Conservation (phyloP, 2,797 vertebrate species). For the Lophius americanus region DNA sequence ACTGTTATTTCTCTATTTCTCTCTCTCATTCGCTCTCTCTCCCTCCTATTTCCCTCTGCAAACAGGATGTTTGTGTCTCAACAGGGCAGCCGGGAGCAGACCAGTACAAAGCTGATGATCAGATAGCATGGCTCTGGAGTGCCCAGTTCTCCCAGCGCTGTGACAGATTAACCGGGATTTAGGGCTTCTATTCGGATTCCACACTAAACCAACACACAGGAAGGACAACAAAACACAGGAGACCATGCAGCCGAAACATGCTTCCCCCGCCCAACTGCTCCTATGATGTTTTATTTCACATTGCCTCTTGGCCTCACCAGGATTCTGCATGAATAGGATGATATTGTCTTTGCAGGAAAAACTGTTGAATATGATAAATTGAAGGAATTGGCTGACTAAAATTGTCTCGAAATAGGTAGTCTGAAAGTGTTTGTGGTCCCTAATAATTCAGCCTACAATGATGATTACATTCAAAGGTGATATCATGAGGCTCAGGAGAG, state of each 20-base stretch:
- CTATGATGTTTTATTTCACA: conserved; percentile 25
- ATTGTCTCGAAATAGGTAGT: conserved; percentile 17
- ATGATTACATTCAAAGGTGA: conserved; percentile 43
- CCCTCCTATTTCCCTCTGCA: conserved; percentile 50
- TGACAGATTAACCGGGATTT: conserved; percentile 81
- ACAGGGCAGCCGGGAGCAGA: conserved; percentile 54
- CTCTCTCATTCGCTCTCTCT: conserved; percentile 21
- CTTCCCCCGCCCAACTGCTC: conserved; percentile 24
- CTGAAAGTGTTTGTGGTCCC: conserved; percentile 2
- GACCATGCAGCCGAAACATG: conserved; percentile 38
- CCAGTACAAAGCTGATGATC: conserved; percentile 74
- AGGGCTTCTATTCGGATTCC: conserved; percentile 61
- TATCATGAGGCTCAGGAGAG: conserved; percentile 58
- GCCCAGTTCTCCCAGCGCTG: conserved; percentile 67
- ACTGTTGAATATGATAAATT: background rate
- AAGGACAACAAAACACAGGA: conserved; percentile 64
- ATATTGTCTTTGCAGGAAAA: background rate
- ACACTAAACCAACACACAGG: conserved; percentile 61
- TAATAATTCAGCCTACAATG: conserved; percentile 34
- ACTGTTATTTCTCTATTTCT: conserved; percentile 27
- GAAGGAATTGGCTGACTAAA: conserved; percentile 13
- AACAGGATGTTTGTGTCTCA: conserved; percentile 85
- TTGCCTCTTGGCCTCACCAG: conserved; percentile 11
- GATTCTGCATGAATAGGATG: background rate
- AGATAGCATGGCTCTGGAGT: conserved; percentile 71